Base-by-base conservation (phyloP, 2,888 invertebrate genomes). In the Flexamia atlantica region DNA sequence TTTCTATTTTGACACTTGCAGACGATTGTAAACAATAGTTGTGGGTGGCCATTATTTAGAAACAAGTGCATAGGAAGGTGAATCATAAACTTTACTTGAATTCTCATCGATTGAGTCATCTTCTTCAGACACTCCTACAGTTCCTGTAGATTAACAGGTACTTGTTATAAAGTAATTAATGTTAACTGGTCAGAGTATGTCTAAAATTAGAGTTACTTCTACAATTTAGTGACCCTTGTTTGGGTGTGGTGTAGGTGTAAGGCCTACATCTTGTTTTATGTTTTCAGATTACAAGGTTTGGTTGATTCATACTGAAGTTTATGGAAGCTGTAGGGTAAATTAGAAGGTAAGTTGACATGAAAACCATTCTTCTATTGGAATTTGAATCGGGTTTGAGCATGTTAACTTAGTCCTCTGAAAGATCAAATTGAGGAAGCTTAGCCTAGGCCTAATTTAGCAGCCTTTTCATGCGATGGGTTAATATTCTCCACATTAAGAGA, bases 11-110 rank as follows among this genome's bases (percentile, higher is more conserved):
- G 79, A 79, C 79, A 79, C 79, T 79, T 79, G 76, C 79, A 57
- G 79, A 57, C 79, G 79, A 79, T 32, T 79, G 79, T 79, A 79
- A 79, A 79, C 79, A 79, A 79, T 79, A 79, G 79, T 42, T 79
- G 79, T 79, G 32, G 79, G 36, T 30, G 57, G 79, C 79, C 79
- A 50, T 79, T 50, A 79, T 79, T 32, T 79, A 28, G 79, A 57
- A 79, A 32, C 79, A 79, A 79, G 79, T 79, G 79, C 57, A 79
- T 14, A 17, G 57, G 40, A 72, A 40, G 28, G 76, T 76, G 76
- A 76, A 40, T 76, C 76, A 76, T 50, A 14, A 10, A n/a, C 17
- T 70, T 70, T 9, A 40, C 76, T n/a, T 40, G n/a, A 42, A 28
- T 28, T 46, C n/a, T 4, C 28, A 20, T n/a, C 17, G 12, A 14